Conservation (phyloP, 2,888 invertebrate genomes). For the Xiphydria camelus region DNA sequence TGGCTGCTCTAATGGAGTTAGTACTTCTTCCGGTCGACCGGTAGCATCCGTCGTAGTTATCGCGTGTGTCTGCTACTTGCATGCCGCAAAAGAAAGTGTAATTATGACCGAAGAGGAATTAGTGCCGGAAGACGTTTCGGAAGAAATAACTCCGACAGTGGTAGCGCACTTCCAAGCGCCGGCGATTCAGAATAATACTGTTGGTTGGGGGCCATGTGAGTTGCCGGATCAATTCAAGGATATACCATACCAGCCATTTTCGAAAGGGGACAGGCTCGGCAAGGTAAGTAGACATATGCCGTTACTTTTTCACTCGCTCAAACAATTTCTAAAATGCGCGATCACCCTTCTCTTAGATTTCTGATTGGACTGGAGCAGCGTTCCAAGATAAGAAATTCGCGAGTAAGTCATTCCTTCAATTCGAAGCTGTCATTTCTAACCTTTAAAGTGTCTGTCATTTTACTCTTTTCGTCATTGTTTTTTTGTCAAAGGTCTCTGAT, state of each 20-base stretch:
- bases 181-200: conserved; percentile 79
- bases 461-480: neutral
- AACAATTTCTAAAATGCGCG: too few relatives aligned
- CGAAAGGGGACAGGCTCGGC: conserved; percentile 96
- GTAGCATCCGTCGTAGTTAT: too few relatives aligned
- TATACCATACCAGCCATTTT: conserved; percentile 99
- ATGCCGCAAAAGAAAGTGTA: too few relatives aligned
- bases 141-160: too few relatives aligned
- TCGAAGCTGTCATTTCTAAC: conserved; percentile 15
- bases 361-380: conserved; percentile 96
- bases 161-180: conserved; percentile 73
- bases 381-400: conserved; percentile 93
- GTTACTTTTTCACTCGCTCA: too few relatives aligned
- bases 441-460: conserved; percentile 14
- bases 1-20: conserved; percentile 18
- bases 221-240: conserved; percentile 92
- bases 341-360: conserved; percentile 63
- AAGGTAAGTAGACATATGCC: conserved; percentile 67
- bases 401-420: too few relatives aligned
- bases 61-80: conserved; percentile 10
- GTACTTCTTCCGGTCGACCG: conserved; percentile 22
- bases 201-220: conserved; percentile 97
- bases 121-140: conserved; percentile 27
- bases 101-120: conserved; percentile 28
- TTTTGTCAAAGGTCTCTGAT: neutral